A percentile compares a stretch with the other conserved stretches of the same genome.
Conservation (phyloP, 1,140 invertebrate genomes). For the Augochlora pura region DNA sequence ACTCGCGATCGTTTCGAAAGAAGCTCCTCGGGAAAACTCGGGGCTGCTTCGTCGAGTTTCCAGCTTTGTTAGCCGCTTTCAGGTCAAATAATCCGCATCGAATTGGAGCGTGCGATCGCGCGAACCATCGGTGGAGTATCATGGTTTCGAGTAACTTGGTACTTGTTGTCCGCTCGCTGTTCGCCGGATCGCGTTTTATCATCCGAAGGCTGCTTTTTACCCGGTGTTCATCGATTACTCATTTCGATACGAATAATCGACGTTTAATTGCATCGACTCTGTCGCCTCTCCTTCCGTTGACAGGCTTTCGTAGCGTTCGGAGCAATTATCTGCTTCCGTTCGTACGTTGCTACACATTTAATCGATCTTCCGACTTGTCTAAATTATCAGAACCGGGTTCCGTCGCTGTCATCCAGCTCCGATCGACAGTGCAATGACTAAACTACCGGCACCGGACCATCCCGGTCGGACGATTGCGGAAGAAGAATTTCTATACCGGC, state of each 20-base stretch:
- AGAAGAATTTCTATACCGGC: neutral
- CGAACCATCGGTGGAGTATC: no score
- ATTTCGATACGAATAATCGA: neutral
- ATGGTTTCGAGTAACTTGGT: no score
- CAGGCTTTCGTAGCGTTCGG: neutral
- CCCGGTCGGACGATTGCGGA: neutral
- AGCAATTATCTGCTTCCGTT: neutral
- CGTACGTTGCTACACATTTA: neutral
- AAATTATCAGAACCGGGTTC: neutral
- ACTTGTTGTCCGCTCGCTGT: neutral
- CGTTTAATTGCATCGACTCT: neutral
- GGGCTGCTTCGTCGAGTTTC: no score
- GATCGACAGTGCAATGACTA: neutral
- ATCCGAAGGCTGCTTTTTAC: neutral
- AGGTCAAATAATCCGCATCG: neutral
- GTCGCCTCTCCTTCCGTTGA: neutral
- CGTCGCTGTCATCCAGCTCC: neutral
- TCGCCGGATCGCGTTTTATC: neutral
- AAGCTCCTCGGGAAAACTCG: no score
- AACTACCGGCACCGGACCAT: neutral
- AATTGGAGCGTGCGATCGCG: neutral
- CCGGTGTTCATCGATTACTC: neutral
- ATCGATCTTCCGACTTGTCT: no score
- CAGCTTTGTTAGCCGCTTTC: neutral
- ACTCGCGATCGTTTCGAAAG: no score